Percentiles rank a stretch among this genome's conserved stretches.
These are phyloP conservation scores for Amphipyra berbera DNA, from an alignment of 2,888 invertebrate species.

Conservation along the genomic window DNA sequence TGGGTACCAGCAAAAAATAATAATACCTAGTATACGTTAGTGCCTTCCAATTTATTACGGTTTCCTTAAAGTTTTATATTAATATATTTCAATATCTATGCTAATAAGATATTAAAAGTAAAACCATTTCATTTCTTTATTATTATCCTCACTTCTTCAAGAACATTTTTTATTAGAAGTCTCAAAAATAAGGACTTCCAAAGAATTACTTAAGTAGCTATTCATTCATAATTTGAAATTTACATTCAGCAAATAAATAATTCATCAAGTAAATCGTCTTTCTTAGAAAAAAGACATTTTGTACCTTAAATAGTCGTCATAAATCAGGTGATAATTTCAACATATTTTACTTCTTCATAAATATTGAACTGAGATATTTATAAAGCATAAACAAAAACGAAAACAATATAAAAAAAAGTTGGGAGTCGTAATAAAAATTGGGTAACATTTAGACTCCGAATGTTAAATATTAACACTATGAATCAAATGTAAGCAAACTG, in stretches of 20 bases:
- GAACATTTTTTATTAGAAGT: conserved; percentile 22
- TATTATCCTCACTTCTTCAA: conserved; percentile 36
- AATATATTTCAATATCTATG: conserved; percentile 40
- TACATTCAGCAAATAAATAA: conserved; percentile 67
- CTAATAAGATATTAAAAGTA: conserved; percentile 37
- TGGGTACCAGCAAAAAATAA: too few species aligned
- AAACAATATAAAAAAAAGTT: conserved; percentile 23
- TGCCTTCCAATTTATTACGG: background rate
- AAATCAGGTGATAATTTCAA: conserved; percentile 20
- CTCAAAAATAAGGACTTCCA: conserved; percentile 48
- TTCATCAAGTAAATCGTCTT: conserved; percentile 59
- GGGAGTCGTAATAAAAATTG: conserved; percentile 26
- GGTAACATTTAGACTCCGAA: conserved; percentile 9
- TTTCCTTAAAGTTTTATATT: conserved; percentile 6
- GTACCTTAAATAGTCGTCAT: conserved; percentile 19
- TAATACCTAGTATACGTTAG: background rate
- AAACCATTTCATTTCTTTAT: conserved; percentile 22
- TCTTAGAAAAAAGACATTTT: conserved; percentile 34
- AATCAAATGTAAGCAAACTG: conserved; percentile 32
- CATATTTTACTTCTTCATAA: conserved; percentile 8
- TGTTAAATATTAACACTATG: conserved; percentile 43
- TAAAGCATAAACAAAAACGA: conserved; percentile 31
- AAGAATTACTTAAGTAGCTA: conserved; percentile 50
- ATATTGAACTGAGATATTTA: conserved; percentile 27
- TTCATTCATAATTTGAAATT: conserved; percentile 62